Evolutionary conservation across 2,797 vertebrate species (phyloP), one percentile per base, ranked within the genome.

Genomic region (Halcyon smyrnensis): DNA sequence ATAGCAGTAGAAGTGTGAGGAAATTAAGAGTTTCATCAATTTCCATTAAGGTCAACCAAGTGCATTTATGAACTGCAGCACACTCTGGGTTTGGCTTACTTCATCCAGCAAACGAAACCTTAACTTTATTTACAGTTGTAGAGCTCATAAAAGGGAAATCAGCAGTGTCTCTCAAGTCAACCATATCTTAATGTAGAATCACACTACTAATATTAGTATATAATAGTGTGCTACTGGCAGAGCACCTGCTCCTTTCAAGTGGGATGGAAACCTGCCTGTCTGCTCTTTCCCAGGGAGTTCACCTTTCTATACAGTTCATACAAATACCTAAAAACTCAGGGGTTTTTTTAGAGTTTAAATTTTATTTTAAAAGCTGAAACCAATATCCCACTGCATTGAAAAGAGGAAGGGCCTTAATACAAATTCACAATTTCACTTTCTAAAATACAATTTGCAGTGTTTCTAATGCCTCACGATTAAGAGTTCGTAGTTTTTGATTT

Each of bases 1-100:
- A 80, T 90, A 94, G 75, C 56, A 92, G 68, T 11, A 65, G 50
- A 71, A 88, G 6, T 48, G 45, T 3, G 15, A 94, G 76, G 87
- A 46, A 93, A 94, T 85, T 79, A 23, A 46, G n/a, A 93, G 67
- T 82, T 88, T 62, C 53, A 93, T 13, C 30, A 20, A 65, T 45
- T 93, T 81, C 41, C n/a, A 88, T 28, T 63, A 57, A 76, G 83
- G 53, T 87, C 64, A 93, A 32, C 24, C 0, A 18, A 87, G 14
- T 45, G 27, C 48, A 50, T 7, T 57, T 63, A 27, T 4, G 19
- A 32, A 53, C 12, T 7, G 17, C 23, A 63, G 48, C 57, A 70
- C 23, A 41, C 54, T 46, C 62, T 62, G 37, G 12, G 50, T 50
- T 71, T 67, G 73, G 43, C 18, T 45, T 46, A 62, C 32, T 28